Evolutionary conservation across 2,888 invertebrate species (phyloP).

Genomic region (Rhagonycha lutea): DNA sequence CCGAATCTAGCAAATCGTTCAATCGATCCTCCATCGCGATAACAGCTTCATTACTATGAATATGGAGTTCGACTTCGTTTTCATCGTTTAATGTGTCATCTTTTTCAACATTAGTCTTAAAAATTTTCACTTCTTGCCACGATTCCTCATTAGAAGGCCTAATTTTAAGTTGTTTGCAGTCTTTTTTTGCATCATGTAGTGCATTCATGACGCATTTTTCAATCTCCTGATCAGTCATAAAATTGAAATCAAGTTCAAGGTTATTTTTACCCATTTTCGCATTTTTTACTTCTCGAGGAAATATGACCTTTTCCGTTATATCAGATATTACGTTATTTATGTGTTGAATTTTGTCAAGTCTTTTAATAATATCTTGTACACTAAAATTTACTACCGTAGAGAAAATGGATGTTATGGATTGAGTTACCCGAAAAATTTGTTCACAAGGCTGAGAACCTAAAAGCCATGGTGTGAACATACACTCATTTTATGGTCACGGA

Average conservation of each 20-base stretch:
- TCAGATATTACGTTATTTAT: neutral
- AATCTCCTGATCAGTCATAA: neutral
- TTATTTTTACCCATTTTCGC: too few relatives aligned
- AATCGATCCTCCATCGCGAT: too few relatives aligned
- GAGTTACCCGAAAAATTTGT: neutral
- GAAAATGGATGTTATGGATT: neutral
- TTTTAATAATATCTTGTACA: neutral
- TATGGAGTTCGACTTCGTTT: too few relatives aligned
- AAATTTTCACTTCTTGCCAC: too few relatives aligned
- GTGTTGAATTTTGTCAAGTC: neutral
- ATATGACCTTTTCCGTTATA: neutral
- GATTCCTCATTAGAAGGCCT: too few relatives aligned
- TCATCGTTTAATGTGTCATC: too few relatives aligned
- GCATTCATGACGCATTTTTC: neutral
- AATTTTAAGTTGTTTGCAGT: neutral
- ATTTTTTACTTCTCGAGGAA: neutral
- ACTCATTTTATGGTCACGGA: too few relatives aligned
- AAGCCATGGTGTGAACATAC: constrained; percentile 4
- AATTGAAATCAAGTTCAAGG: too few relatives aligned
- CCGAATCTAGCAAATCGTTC: too few relatives aligned
- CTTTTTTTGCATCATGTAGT: neutral
- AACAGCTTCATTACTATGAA: too few relatives aligned
- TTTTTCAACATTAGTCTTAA: too few relatives aligned
- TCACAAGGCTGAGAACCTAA: constrained; percentile 13
- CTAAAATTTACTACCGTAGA: neutral